Evolutionary conservation across 2,797 vertebrate species (phyloP).

Genomic region (Enteromius thamalakanensis): DNA sequence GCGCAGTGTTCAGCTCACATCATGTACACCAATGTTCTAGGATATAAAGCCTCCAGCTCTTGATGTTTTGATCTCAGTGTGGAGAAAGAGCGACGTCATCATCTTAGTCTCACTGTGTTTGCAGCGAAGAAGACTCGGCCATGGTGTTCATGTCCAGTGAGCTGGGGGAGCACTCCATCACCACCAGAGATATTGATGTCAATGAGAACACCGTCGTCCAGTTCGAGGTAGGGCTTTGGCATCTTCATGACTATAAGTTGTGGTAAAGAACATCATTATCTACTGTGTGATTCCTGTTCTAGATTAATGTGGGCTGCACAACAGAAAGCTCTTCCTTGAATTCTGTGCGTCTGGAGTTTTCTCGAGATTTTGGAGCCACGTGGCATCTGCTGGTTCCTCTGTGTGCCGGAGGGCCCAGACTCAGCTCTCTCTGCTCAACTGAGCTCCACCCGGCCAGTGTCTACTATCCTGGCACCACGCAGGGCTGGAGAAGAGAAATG

Average conservation of each 20-base stretch:
- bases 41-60: background rate
- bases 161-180: constrained; percentile 95
- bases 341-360: constrained; percentile 92
- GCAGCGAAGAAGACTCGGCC: constrained; percentile 94
- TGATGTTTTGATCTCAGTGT: background rate
- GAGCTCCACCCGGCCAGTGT: constrained; percentile 94
- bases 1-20: background rate
- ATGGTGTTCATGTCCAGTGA: constrained; percentile 98
- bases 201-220: constrained; percentile 97
- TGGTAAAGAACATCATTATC: background rate
- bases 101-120: background rate
- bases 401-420: constrained; percentile 89
- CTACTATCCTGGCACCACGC: constrained; percentile 91
- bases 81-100: background rate
- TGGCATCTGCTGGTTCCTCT: constrained; percentile 96
- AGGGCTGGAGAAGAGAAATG: constrained; percentile 94
- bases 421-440: constrained; percentile 92
- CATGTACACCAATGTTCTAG: background rate
- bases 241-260: background rate
- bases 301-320: constrained; percentile 97
- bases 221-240: constrained; percentile 85
- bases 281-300: constrained; percentile 3
- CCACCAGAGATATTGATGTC: constrained; percentile 92
- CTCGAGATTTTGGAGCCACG: constrained; percentile 94
- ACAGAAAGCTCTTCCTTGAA: constrained; percentile 89